Base-by-base conservation (phyloP, 2,888 invertebrate genomes). In the Lampropteryx suffumata region DNA sequence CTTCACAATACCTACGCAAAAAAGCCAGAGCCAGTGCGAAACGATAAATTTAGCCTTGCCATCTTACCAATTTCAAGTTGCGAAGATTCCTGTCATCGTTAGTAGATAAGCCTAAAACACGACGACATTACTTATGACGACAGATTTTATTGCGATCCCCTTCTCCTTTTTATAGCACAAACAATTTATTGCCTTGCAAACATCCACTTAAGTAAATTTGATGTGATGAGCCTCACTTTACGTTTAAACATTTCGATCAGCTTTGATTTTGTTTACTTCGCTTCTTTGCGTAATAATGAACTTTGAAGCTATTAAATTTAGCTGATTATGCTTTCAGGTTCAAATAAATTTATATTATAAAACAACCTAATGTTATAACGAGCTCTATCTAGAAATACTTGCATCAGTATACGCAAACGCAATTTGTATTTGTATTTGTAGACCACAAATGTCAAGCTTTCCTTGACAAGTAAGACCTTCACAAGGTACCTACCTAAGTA, bases 91-190 rank as follows among this genome's bases (percentile, higher is more conserved):
- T 64, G 72, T 72, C 73, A 64, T 64, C 70, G 69, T 74, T 77
- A 74, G 63, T 63, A 73, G 79, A 79, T 80, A 81, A 81, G 76
- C 67, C 71, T 71, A 71, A 77, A 79, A 79, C 73, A 76, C 71
- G 79, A 73, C 64, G 72, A 65, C 66, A 75, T 79, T 79, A 79
- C 79, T 75, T 76, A 71, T 69, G 74, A 73, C 72, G 80, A 77
- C 80, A 82, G 73, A 79, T 82, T 82, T 83, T 82, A 83, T 82
- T 80, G 73, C 79, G 70, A 69, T 67, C 59, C 68, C 77, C 71
- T 72, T 80, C 73, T 75, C 69, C 67, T 78, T 82, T 82, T 82
- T 82, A 80, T 77, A 76, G 77, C 80, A 73, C 65, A 57, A 64
- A 70, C 41, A 73, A 82, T 82, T 79, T 82, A 81, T 82, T 62